Evolutionary conservation across 1,140 invertebrate genomes (phyloP).

Genomic region (Drosophila watanabei): DNA sequence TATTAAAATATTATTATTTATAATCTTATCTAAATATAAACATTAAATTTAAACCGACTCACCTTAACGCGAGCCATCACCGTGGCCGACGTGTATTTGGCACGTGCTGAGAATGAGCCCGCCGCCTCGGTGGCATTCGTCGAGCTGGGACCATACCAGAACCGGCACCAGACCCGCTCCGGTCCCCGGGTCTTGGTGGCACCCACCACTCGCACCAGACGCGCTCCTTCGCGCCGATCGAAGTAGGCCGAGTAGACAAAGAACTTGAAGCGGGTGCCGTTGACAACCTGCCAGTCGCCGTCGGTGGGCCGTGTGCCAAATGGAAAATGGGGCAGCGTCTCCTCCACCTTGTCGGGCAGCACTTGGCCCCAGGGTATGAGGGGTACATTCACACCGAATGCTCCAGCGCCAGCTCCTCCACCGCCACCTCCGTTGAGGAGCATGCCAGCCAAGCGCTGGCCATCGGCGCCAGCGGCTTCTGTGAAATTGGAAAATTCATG

Average conservation of each 20-base stretch:
- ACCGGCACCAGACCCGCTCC: conserved; percentile 94
- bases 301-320: conserved; percentile 86
- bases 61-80: conserved; percentile 93
- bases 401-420: conserved; percentile 43
- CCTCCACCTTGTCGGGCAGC: conserved; percentile 84
- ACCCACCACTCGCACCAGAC: conserved; percentile 92
- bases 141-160: conserved; percentile 89
- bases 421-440: conserved; percentile 68
- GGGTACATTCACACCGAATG: conserved; percentile 67
- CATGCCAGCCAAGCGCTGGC: conserved; percentile 76
- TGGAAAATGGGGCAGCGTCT: conserved; percentile 86
- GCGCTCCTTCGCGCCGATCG: conserved; percentile 90
- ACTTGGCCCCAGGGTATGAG: conserved; percentile 83
- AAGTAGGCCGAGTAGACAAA: conserved; percentile 96
- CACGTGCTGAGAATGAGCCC: conserved; percentile 33
- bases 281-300: conserved; percentile 87
- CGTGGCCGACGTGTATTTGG: conserved; percentile 88
- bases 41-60: conserved; percentile 23
- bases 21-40: neutral
- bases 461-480: conserved; percentile 78
- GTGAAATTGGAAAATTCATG: conserved; percentile 59
- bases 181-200: conserved; percentile 93
- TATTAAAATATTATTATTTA: too few species aligned
- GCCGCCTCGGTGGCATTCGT: conserved; percentile 61
- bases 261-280: conserved; percentile 92